Evolutionary conservation across 2,888 invertebrate species (phyloP), one percentile per base, ranked within the genome.

Genomic region (Eristalis arbustorum): DNA sequence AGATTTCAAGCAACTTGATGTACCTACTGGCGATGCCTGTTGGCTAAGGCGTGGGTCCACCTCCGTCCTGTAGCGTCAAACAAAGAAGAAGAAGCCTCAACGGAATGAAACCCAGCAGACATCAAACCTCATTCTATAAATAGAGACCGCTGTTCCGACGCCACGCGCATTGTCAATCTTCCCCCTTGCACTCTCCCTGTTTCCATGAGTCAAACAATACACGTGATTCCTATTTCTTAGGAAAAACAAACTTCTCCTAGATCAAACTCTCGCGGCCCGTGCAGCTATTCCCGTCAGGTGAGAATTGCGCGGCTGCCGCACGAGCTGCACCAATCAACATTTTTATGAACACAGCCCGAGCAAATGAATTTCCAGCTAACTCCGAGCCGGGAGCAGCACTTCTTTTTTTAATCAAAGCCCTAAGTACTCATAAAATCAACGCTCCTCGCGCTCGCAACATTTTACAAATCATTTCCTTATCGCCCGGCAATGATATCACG

Each of bases 381-480:
- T n/a, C 59, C 11, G 25, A 25, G 25, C 59, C 1, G 14, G 59
- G 11, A 59, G 25, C 25, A 25, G 14, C 4, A 5, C 8, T 40
- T 31, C 40, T 57, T 57, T 59, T 59, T 59, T 59, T 59, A 59
- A 59, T 59, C 59, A 59, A 59, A 59, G 14, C 59, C 59, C 25
- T 23, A 59, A 25, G n/a, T n/a, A 11, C 25, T 6, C 40, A 61
- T n/a, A 40, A 71, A 25, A 71, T 22, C 25, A 40, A n/a, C 37
- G 23, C n/a, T 22, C 25, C 25, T 13, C 14, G 57, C 23, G 37
- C 22, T n/a, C 11, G 23, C 25, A 14, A 14, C 40, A 34, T 72
- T 72, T 62, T 49, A 62, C 61, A 72, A 77, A 71, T 64, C 57
- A 71, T 71, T 64, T 71, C 40, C 67, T 71, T 71, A 64, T 77